Conservation (phyloP, 1,140 invertebrate species). For the Melitaea cinxia region DNA sequence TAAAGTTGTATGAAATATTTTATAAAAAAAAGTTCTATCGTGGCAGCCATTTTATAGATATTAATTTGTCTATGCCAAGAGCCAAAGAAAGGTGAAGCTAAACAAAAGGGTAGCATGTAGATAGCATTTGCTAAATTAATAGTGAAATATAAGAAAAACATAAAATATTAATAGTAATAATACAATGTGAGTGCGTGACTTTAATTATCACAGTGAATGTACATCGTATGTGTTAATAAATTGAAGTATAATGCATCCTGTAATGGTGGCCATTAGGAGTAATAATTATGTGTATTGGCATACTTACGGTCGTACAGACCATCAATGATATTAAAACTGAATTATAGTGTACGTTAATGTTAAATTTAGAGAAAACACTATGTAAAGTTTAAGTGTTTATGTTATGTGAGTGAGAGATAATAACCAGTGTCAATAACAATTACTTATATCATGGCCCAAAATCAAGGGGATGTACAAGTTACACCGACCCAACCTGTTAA, state of each 20-base stretch:
- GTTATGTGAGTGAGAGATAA: constrained; percentile 59
- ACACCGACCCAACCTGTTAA: constrained; percentile 77
- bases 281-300: constrained; percentile 82
- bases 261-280: constrained; percentile 81
- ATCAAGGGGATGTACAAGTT: constrained; percentile 80
- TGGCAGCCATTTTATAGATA: constrained; percentile 79
- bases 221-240: constrained; percentile 57
- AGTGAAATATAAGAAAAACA: constrained; percentile 61
- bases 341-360: constrained; percentile 46
- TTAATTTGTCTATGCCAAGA: constrained; percentile 69
- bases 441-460: constrained; percentile 74
- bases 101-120: constrained; percentile 80
- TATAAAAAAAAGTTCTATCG: constrained; percentile 58
- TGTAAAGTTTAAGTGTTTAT: constrained; percentile 61
- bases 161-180: constrained; percentile 52
- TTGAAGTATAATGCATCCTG: constrained; percentile 78
- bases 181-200: constrained; percentile 50
- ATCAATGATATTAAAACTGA: constrained; percentile 61
- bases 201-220: constrained; percentile 44
- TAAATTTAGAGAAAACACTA: constrained; percentile 52
- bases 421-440: constrained; percentile 65
- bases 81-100: constrained; percentile 81
- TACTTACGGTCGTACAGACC: constrained; percentile 72
- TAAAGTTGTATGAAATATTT: constrained; percentile 35
- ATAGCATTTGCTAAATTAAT: constrained; percentile 73